Evolutionary conservation across 1,140 invertebrate species (phyloP).

Genomic region (Brachystomella parvula): DNA sequence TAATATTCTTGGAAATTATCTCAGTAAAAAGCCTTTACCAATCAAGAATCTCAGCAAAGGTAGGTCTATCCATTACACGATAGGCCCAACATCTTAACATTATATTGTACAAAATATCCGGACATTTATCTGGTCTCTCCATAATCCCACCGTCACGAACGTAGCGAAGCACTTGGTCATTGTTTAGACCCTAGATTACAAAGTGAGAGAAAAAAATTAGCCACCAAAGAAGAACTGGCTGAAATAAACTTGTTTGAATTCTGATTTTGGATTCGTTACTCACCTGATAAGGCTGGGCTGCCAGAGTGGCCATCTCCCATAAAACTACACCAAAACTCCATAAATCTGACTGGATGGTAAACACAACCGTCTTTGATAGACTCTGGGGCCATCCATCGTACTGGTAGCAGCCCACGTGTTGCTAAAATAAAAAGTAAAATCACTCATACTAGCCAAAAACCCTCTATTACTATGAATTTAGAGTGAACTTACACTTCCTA

Average conservation of each 20-base stretch:
- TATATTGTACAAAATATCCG: slow-evolving; percentile 73
- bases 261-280: neutral
- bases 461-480: too few species aligned
- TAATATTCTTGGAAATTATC: neutral
- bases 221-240: too few species aligned
- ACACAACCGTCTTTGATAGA: slow-evolving; percentile 39
- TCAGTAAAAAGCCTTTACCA: slow-evolving; percentile 34
- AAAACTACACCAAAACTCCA: slow-evolving; percentile 43
- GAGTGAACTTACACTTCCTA: slow-evolving; percentile 18
- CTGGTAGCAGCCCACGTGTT: slow-evolving; percentile 15
- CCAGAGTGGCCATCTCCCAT: slow-evolving; percentile 43
- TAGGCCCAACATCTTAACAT: slow-evolving; percentile 87
- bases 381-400: slow-evolving; percentile 41
- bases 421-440: slow-evolving; percentile 5
- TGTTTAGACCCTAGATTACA: neutral
- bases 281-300: slow-evolving; percentile 21
- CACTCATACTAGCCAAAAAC: neutral
- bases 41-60: slow-evolving; percentile 69
- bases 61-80: slow-evolving; percentile 62
- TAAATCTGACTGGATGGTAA: slow-evolving; percentile 40
- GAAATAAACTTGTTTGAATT: neutral
- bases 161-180: slow-evolving; percentile 68
- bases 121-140: slow-evolving; percentile 88
- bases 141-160: slow-evolving; percentile 85
- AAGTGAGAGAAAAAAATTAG: neutral